Conservation (phyloP, 2,888 invertebrate genomes). For the Andrena chrysosceles region DNA sequence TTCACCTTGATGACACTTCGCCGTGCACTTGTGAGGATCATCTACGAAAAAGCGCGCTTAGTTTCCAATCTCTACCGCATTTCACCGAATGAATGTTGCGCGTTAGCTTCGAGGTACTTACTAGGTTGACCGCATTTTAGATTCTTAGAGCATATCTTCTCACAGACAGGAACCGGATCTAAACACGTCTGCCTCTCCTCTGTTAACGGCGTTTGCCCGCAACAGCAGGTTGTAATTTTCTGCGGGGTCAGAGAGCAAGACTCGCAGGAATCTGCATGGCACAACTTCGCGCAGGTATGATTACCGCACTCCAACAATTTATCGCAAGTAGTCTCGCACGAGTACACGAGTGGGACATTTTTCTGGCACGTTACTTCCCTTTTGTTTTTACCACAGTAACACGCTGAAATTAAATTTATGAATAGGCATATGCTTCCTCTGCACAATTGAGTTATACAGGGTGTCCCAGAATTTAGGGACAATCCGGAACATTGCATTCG, state of each 20-base stretch:
- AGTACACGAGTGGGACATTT: slow-evolving; percentile 83
- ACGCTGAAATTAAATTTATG: slow-evolving; percentile 84
- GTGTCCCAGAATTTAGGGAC: neutral
- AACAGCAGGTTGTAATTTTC: slow-evolving; percentile 90
- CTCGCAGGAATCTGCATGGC: slow-evolving; percentile 90
- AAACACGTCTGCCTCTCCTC: slow-evolving; percentile 89
- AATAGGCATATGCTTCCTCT: neutral
- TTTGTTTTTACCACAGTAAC: slow-evolving; percentile 89
- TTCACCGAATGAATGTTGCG: neutral
- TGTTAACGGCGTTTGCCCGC: slow-evolving; percentile 88
- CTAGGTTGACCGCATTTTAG: slow-evolving; percentile 84
- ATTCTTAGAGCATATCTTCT: slow-evolving; percentile 86
- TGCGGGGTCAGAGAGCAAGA: slow-evolving; percentile 88
- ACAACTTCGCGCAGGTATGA: slow-evolving; percentile 89
- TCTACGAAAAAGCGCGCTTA: slow-evolving; percentile 73
- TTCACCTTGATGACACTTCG: slow-evolving; percentile 89
- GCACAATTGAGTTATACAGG: neutral
- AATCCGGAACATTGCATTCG: neutral
- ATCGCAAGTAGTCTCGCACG: slow-evolving; percentile 88
- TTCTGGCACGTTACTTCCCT: slow-evolving; percentile 88
- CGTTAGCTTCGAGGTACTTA: slow-evolving; percentile 65
- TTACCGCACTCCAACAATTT: slow-evolving; percentile 88
- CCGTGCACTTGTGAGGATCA: slow-evolving; percentile 89
- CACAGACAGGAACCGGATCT: slow-evolving; percentile 94
- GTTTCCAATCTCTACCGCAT: neutral